Conservation (phyloP, 2,888 invertebrate species). For the Drosophila rellima region DNA sequence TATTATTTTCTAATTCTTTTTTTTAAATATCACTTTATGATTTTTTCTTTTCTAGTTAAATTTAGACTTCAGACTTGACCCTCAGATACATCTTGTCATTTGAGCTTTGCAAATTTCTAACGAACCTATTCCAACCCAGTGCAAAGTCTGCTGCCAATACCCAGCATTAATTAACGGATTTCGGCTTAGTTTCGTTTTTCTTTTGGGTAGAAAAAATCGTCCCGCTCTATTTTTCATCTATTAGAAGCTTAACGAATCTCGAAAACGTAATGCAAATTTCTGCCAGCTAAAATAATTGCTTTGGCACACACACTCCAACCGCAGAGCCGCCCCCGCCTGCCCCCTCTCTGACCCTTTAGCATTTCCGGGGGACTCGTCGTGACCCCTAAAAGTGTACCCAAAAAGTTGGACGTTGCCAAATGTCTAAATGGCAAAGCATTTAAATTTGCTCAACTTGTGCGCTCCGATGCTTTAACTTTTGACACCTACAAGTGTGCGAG, state of each 20-base stretch:
- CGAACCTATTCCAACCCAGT: not conserved
- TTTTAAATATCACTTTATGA: not conserved
- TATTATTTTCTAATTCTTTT: not conserved
- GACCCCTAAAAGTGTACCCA: conserved; percentile 15
- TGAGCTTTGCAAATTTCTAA: not conserved
- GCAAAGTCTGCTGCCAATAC: conserved; percentile 5
- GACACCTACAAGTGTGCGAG: conserved; percentile 59
- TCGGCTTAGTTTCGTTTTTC: not conserved
- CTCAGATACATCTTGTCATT: not conserved
- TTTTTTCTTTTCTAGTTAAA: no score
- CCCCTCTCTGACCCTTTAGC: not conserved
- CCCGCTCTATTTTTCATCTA: conserved; percentile 31
- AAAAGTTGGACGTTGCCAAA: conserved; percentile 21
- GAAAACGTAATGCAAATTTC: conserved; percentile 70
- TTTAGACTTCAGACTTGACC: no score
- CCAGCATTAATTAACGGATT: conserved; percentile 5
- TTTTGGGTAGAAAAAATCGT: not conserved
- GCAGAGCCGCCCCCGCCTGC: conserved; percentile 1
- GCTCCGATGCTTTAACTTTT: conserved; percentile 79
- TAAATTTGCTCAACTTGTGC: conserved; percentile 80
- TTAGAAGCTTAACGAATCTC: conserved; percentile 56
- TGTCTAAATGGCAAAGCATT: conserved; percentile 59
- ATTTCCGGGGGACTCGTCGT: not conserved
- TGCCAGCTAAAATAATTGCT: conserved; percentile 80
- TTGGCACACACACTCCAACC: conserved; percentile 66